Base-by-base conservation (phyloP, 23 tunicate species). In the Pegea sp. region DNA sequence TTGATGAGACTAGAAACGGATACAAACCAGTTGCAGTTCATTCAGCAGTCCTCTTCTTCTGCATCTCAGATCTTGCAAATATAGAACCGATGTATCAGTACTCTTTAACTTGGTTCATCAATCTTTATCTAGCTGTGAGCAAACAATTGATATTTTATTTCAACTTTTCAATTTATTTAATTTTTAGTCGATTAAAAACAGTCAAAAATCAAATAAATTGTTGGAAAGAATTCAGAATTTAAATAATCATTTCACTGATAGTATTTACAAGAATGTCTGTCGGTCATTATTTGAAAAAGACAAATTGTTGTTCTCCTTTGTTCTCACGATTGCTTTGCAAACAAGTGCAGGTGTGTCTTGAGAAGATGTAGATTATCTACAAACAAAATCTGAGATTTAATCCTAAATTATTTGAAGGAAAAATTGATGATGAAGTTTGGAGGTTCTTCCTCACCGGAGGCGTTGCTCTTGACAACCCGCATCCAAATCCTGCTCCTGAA, bases 81-180 rank as follows among this genome's bases (percentile, higher is more conserved):
- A 86, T 86, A 30, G 96, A 86, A 30, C 96, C 96, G 0, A 86
- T 86, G 96, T 86, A 86, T 62, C 96, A 86, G 32, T 86, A 86
- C 58, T 74, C 86, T 3, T 66, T 86, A 22, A 59, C 86, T 0
- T 86, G 96, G 96, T 86, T 86, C 63, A 74, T 86, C 63, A 86
- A 86, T 48, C 76, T 86, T 11, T 86, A 67, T 46, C 29, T 86
- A 29, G 69, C 59, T 72, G 86, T 74, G 23, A 63, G 69, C 18
- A 27, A n/a, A 0, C 7, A 56, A 13, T 28, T 24, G 16, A 19
- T 56, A 13, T 0, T 0, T 28, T 0, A 24, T 1, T 56, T 27
- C 18, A 27, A 0, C 24, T 56, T 56, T 28, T 56, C 1, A 24
- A 13, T 11, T 26, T 0, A 25, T 29, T 25, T 25, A 13, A 0